Percentiles rank a stretch among this genome's conserved stretches.
Evolutionary conservation across 2,888 invertebrate genomes (phyloP).

Genomic region (Mesochorus sp.): DNA sequence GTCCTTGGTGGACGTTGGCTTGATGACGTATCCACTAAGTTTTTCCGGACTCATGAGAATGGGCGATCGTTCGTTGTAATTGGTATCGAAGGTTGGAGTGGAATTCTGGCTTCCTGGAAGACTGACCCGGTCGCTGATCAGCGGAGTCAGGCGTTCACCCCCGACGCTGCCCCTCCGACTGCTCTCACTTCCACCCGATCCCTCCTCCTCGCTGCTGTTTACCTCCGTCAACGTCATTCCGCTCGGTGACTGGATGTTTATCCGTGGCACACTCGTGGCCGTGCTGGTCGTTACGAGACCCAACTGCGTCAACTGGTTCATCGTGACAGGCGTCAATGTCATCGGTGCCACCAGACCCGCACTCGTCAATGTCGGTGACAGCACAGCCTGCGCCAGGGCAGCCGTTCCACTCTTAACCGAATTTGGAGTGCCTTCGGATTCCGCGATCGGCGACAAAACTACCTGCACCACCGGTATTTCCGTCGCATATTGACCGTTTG

Average conservation of each 20-base stretch:
- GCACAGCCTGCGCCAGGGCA: constrained; percentile 90
- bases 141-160: constrained; percentile 77
- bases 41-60: constrained; percentile 78
- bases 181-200: constrained; percentile 66
- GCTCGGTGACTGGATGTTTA: constrained; percentile 59
- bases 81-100: constrained; percentile 76
- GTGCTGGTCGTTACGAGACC: constrained; percentile 83
- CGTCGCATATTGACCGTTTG: constrained; percentile 83
- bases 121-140: constrained; percentile 75
- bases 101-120: constrained; percentile 77
- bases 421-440: constrained; percentile 86
- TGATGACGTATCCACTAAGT: constrained; percentile 71
- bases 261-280: constrained; percentile 79
- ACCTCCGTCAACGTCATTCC: constrained; percentile 74
- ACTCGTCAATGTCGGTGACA: constrained; percentile 85
- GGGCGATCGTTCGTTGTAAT: constrained; percentile 76
- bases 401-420: constrained; percentile 84
- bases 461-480: constrained; percentile 90
- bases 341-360: constrained; percentile 82
- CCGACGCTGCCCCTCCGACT: constrained; percentile 78
- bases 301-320: constrained; percentile 85
- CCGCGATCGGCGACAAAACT: constrained; percentile 92
- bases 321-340: constrained; percentile 85
- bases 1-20: constrained; percentile 56
- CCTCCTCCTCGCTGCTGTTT: constrained; percentile 77